Evolutionary conservation across 2,888 invertebrate species (phyloP), one percentile per base, ranked within the genome.

Genomic region (Orthosia cruda): DNA sequence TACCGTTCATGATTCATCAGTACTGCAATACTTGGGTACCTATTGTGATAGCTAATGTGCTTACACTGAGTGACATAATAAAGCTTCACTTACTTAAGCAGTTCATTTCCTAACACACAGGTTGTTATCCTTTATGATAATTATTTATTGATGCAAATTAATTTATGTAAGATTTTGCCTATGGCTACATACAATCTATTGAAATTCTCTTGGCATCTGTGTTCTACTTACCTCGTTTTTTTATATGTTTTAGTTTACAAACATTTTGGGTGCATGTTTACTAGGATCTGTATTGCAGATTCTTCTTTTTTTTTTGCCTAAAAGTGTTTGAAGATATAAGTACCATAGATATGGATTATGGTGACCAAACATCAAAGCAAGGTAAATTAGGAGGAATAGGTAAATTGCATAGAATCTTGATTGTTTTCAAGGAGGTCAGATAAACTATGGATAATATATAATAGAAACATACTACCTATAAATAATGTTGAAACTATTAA

Each of bases 1-100:
- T 92, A 90, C 83, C 49, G 84, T 84, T 77, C 81, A 86, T 93
- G 93, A 94, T 91, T 93, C 91, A 94, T 88, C 87, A 78, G 80
- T 71, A 85, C 83, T 85, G 81, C 84, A 87, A 87, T 85, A 88
- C 81, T 80, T 78, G 59, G 16, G 47, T 73, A 55, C 23, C 45
- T 45, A 65, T 80, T 80, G 62, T 77, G 77, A 67, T 77, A 79
- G 69, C 47, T 76, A 77, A 75, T 72, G 81, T 74, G 74, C 32
- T 74, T 78, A 73, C 57, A 81, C 47, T 59, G n/a, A 57, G 65
- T 84, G 80, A 80, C 72, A 87, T 86, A 79, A 86, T 77, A 71
- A 71, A 66, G 64, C 58, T 71, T 54, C 40, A 23, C 47, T 76
- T 68, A 82, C 64, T 79, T 71, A 77, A 66, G 70, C 50, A 71